Base-by-base conservation (phyloP, 1,140 invertebrate genomes). In the Drosophila ananassae region DNA sequence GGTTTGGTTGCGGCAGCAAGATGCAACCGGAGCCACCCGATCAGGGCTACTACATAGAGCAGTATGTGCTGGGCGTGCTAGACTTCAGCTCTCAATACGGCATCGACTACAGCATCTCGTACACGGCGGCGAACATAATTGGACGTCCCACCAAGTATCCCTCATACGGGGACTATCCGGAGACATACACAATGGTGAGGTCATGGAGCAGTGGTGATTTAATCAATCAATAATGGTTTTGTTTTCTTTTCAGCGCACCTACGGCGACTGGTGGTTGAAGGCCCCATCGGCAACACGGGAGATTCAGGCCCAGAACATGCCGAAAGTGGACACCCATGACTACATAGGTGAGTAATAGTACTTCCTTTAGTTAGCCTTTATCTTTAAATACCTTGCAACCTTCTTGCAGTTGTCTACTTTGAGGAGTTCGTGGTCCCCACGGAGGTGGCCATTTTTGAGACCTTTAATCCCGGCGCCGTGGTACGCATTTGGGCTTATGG, bases 81-180 rank as follows among this genome's bases (percentile, higher is more conserved):
- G 96, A 97, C 89, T 98, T 97, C 87, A 97, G 96, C 92, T 98
- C 97, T 2, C 96, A 97, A 92, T 98, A 98, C 93, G 97, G 97
- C 51, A 96, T 95, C 92, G 95, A 96, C 92, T 95, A 94, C 64
- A 97, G 96, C 92, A 95, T 97, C 89, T 97, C 96, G 0, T 98
- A 98, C 84, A 96, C 96, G 7, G 97, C 96, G 8, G 94, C 95
- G 32, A 98, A 98, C 92, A 93, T 98, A 68, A 94, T 95, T 61
- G 97, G 97, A 7, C 95, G 95, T 81, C 95, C 96, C 2, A 95
- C 94, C 13, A 96, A 97, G 91, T 98, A 95, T 93, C 97, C 97
- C 1, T 94, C 94, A 63, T 98, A 98, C 92, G 97, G 97, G 47
- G 97, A 98, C 91, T 98, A 96, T 93, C 96, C 97, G 9, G 96